phyloP scores from a whole-genome alignment of 2,888 invertebrate genomes.

The Tuberolachnus salignus region DNA sequence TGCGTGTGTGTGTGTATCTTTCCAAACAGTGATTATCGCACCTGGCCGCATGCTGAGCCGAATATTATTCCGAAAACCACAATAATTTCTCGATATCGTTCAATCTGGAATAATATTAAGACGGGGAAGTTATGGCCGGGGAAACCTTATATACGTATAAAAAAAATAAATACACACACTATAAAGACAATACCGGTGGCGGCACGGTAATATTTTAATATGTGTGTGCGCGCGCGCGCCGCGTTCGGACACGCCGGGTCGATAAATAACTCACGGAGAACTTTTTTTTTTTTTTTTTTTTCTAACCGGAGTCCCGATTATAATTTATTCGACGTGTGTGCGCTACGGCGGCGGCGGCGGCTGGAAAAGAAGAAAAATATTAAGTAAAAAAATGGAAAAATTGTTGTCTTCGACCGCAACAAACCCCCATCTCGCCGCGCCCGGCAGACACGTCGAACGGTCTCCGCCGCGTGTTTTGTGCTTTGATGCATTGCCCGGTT shows the following conservation, averaged over 20 bases:
- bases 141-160: neutral
- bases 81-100: conserved; percentile 53
- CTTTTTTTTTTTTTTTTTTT: conserved; percentile 52
- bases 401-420: neutral
- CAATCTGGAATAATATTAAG: conserved; percentile 30
- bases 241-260: conserved; percentile 53
- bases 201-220: conserved; percentile 51
- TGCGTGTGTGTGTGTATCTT: neutral
- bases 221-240: conserved; percentile 22
- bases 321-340: conserved; percentile 52
- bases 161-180: conserved; percentile 11
- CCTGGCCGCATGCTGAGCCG: conserved; percentile 54
- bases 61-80: conserved; percentile 55
- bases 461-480: conserved; percentile 23
- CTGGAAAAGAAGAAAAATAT: conserved; percentile 26
- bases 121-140: too few relatives aligned
- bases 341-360: neutral
- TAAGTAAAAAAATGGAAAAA: neutral
- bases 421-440: too few relatives aligned
- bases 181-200: conserved; percentile 51
- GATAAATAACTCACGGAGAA: conserved; percentile 54
- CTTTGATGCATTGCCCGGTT: conserved; percentile 40
- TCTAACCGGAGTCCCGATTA: conserved; percentile 40
- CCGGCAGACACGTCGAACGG: conserved; percentile 42
- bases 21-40: conserved; percentile 54